Evolutionary conservation across 2,888 invertebrate genomes (phyloP).

Genomic region (Melieria crassipennis): DNA sequence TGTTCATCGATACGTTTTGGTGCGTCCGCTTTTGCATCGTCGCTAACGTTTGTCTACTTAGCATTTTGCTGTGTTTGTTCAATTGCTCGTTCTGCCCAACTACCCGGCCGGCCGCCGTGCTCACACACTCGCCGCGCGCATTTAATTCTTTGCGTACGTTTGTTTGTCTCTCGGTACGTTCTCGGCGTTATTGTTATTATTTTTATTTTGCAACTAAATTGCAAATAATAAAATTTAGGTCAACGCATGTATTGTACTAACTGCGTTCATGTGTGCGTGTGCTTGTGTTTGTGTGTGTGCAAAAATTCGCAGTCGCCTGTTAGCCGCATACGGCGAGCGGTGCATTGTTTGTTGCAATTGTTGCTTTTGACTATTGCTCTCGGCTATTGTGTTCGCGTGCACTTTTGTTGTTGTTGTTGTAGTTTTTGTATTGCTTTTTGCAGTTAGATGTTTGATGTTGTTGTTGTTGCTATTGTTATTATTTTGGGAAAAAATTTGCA

Average conservation of each 20-base stretch:
- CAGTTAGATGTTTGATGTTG: constrained; percentile 2
- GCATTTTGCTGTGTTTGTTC: not conserved
- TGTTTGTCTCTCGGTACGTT: constrained; percentile 8
- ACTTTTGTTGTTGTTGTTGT: not conserved
- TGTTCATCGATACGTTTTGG: constrained; percentile 9
- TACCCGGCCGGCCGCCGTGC: constrained; percentile 1
- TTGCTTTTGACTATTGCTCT: constrained; percentile 9
- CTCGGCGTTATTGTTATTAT: constrained; percentile 7
- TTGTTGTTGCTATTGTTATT: constrained; percentile 12
- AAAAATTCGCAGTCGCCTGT: constrained; percentile 25
- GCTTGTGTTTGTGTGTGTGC: constrained; percentile 9
- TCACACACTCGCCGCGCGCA: not conserved
- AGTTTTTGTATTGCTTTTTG: constrained; percentile 10
- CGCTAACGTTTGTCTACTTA: no score
- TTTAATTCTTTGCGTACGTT: not conserved
- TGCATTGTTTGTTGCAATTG: constrained; percentile 15
- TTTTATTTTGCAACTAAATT: constrained; percentile 28
- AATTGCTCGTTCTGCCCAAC: not conserved
- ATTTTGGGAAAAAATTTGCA: constrained; percentile 10
- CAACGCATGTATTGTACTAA: constrained; percentile 23
- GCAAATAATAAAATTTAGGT: constrained; percentile 33
- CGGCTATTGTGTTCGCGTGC: not conserved
- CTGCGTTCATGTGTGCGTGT: not conserved
- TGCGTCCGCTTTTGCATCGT: not conserved
- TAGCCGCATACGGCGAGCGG: constrained; percentile 1